phyloP scores from a whole-genome alignment of 2,888 invertebrate species.

The Brenthis daphne region DNA sequence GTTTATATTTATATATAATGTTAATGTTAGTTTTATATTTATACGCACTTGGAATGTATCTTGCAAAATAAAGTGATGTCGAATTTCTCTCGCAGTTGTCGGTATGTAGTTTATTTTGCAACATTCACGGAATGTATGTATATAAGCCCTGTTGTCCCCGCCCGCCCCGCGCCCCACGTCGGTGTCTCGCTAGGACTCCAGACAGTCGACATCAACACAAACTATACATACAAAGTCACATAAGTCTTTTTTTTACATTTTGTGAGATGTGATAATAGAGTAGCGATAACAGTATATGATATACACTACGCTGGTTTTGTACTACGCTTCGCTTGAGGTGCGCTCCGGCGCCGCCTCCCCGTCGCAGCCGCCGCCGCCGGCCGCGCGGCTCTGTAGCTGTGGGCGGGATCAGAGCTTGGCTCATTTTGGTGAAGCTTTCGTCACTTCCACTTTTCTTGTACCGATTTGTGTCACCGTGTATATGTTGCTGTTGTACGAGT shows the following conservation, averaged over 20 bases:
- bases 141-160: neutral
- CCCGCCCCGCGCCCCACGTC: neutral
- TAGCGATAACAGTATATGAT: conserved; percentile 46
- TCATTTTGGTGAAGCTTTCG: no score
- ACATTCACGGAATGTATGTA: neutral
- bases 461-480: no score
- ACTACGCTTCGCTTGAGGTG: conserved; percentile 51
- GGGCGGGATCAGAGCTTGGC: no score
- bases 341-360: no score
- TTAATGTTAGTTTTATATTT: neutral
- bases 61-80: neutral
- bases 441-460: no score
- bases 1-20: neutral
- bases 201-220: no score
- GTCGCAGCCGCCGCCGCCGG: no score
- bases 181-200: no score
- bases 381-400: no score
- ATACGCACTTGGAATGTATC: neutral
- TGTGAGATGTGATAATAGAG: conserved; percentile 70
- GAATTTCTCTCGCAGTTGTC: no score
- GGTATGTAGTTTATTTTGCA: no score
- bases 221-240: conserved; percentile 8
- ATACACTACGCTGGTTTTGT: conserved; percentile 54
- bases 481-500: no score
- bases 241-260: conserved; percentile 44